Conservation (phyloP, 2,113 vertebrate genomes). For the Paracyprichromis sp. region DNA sequence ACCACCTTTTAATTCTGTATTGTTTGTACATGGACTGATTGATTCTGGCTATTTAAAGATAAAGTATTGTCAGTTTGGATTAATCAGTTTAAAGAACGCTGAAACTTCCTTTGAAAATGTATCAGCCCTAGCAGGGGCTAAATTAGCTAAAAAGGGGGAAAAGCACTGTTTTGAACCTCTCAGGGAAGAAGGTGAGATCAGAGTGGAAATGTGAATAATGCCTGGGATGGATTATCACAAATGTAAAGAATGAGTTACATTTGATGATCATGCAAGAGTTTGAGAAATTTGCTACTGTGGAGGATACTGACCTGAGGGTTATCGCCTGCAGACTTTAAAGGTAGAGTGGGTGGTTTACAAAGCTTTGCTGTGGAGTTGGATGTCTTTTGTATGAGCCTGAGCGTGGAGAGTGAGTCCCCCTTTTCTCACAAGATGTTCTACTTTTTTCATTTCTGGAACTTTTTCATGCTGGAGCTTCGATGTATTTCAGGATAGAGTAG, state of each 20-base stretch:
- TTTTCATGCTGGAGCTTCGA: not conserved
- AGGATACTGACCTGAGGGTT: not conserved
- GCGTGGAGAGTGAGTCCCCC: not conserved
- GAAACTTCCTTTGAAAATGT: not conserved
- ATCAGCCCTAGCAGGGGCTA: not conserved
- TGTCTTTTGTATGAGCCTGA: not conserved
- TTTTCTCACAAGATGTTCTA: not conserved
- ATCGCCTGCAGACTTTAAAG: not conserved
- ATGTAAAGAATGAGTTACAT: not conserved
- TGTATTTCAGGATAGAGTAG: not conserved
- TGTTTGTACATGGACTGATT: not conserved
- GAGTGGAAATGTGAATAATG: not conserved
- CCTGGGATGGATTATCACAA: not conserved
- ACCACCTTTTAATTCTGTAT: not conserved
- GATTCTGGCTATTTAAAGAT: not conserved
- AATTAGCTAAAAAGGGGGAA: not conserved
- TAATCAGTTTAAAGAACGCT: not conserved
- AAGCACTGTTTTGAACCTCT: not conserved
- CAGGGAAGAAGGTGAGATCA: not conserved
- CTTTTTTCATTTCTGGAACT: not conserved
- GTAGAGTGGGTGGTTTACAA: not conserved
- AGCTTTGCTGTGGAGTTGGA: not conserved
- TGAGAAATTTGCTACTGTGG: not conserved
- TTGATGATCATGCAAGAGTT: not conserved
- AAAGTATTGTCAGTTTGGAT: not conserved